Conservation (phyloP, 2,113 vertebrate species). For the Aegotheles bennettii region DNA sequence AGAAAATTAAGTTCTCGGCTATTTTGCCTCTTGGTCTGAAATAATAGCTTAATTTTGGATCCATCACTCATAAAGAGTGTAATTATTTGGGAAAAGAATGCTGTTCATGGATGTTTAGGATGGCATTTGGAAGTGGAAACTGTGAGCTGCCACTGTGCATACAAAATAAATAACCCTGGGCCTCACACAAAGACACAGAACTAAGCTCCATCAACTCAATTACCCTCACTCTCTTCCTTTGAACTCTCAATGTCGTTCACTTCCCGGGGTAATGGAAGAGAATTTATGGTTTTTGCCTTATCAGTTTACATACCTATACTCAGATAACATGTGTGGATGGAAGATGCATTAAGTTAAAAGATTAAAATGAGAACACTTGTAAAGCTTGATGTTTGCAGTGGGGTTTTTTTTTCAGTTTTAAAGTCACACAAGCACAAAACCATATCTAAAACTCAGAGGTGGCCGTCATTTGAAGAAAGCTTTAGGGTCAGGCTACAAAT, state of each 20-base stretch:
- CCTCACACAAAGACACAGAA: not conserved
- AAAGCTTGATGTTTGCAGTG: not conserved
- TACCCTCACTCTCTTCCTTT: constrained; percentile 1
- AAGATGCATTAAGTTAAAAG: not conserved
- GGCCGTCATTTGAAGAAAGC: not conserved
- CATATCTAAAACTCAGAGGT: not conserved
- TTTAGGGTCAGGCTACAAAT: not conserved
- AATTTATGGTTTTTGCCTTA: constrained; percentile 39
- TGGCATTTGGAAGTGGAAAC: not conserved
- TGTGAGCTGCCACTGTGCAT: not conserved
- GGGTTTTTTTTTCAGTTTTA: not conserved
- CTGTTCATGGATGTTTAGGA: not conserved
- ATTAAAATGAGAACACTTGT: not conserved
- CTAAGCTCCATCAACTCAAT: not conserved
- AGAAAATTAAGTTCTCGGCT: not conserved
- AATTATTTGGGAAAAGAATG: not conserved
- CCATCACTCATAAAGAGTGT: not conserved
- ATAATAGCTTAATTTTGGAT: not conserved
- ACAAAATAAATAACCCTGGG: constrained; percentile 5
- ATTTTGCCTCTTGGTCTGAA: not conserved
- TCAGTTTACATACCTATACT: not conserved
- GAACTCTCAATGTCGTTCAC: not conserved
- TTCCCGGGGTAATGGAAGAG: constrained; percentile 21
- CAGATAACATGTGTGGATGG: not conserved
- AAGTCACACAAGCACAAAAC: not conserved